Evolutionary conservation across 2,888 invertebrate genomes (phyloP).

Genomic region (Pollenia labialis): DNA sequence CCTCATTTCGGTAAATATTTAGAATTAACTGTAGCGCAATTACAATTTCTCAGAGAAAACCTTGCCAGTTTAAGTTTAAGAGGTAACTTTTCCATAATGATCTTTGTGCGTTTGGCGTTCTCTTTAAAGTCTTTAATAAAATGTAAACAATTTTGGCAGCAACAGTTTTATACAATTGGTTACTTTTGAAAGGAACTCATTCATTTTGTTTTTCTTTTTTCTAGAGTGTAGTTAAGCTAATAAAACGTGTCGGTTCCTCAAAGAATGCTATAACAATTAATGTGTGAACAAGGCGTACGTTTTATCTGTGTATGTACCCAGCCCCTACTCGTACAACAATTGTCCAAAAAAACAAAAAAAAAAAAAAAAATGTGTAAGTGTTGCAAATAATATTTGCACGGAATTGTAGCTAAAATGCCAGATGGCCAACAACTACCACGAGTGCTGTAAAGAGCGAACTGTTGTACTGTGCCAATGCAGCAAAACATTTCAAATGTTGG

Average conservation of each 20-base stretch:
- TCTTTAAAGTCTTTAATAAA: too few species aligned
- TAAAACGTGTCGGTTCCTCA: constrained; percentile 10
- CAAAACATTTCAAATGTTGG: constrained; percentile 72
- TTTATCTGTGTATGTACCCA: not conserved
- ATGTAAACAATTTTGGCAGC: too few species aligned
- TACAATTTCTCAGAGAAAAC: too few species aligned
- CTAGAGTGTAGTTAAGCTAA: constrained; percentile 39
- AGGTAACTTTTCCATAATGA: too few species aligned
- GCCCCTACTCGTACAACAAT: not conserved
- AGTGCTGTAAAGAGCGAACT: constrained; percentile 4
- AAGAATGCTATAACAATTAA: constrained; percentile 51
- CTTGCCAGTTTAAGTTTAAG: too few species aligned
- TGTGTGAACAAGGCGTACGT: constrained; percentile 66
- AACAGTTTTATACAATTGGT: not conserved
- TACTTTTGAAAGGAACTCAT: not conserved
- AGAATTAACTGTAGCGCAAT: too few species aligned
- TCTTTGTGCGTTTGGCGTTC: too few species aligned
- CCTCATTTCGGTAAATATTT: too few species aligned
- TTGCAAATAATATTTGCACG: constrained; percentile 56
- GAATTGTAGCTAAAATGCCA: constrained; percentile 50
- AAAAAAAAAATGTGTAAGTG: constrained; percentile 64
- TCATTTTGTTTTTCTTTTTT: not conserved
- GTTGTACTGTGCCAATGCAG: constrained; percentile 66
- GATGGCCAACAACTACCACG: constrained; percentile 64
- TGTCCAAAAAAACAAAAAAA: not conserved